Evolutionary conservation across 2,888 invertebrate genomes (phyloP).

Genomic region (Idaea dimidiata): DNA sequence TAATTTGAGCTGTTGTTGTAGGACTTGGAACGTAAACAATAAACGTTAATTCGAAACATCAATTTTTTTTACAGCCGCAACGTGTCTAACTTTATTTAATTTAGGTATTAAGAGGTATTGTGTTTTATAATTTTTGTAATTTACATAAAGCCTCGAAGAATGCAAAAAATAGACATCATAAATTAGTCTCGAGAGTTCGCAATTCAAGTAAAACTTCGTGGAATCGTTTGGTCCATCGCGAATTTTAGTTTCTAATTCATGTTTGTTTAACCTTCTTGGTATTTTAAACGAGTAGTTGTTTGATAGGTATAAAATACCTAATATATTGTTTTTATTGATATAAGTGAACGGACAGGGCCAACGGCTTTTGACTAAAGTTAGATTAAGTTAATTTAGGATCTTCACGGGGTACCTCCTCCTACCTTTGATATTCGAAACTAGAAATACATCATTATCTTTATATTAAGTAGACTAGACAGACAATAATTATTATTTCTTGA

Average conservation of each 20-base stretch:
- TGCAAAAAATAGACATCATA: neutral
- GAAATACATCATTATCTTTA: neutral
- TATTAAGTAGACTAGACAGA: neutral
- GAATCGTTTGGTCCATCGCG: neutral
- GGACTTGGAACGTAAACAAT: constrained; percentile 20
- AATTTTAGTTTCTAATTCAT: constrained; percentile 1
- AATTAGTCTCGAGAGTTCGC: neutral
- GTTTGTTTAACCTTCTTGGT: neutral
- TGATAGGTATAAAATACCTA: neutral
- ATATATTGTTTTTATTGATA: neutral
- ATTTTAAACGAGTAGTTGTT: neutral
- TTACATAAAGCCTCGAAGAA: neutral
- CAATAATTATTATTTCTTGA: neutral
- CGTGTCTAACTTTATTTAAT: neutral
- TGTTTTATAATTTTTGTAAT: constrained; percentile 2
- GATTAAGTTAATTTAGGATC: neutral
- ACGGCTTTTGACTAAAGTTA: neutral
- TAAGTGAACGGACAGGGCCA: constrained; percentile 1
- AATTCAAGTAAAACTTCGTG: neutral
- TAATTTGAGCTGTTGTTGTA: neutral
- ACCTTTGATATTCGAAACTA: too few species aligned
- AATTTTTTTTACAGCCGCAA: constrained; percentile 15
- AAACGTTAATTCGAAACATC: constrained; percentile 22
- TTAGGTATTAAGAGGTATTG: neutral
- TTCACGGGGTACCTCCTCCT: neutral